phyloP scores from a whole-genome alignment of 2,113 vertebrate genomes.

The Chloropsis hardwickii region DNA sequence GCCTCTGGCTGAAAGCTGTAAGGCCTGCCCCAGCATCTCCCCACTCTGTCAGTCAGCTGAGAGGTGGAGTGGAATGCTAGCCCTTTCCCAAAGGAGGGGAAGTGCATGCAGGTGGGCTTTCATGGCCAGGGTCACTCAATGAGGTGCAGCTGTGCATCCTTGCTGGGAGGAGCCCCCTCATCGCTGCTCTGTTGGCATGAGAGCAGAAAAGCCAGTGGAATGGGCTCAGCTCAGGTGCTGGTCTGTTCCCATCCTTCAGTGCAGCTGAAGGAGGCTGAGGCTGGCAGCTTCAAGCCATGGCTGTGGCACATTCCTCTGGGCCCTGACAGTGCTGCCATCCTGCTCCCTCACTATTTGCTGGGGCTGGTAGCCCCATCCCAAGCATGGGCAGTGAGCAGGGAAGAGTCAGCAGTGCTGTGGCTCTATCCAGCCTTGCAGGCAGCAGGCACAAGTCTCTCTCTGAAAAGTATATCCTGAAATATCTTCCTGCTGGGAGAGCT shows the following conservation, averaged over 20 bases:
- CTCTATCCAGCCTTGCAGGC: background rate
- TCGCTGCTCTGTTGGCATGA: fast-evolving
- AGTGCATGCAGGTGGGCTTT: background rate
- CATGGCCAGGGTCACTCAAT: background rate
- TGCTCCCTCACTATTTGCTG: background rate
- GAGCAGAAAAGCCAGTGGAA: background rate
- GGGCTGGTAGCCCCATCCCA: background rate
- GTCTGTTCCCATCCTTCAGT: background rate
- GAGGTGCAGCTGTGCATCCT: background rate
- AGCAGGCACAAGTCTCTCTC: background rate
- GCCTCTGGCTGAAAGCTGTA: background rate
- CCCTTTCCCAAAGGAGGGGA: background rate
- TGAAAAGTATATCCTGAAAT: background rate
- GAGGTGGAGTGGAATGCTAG: background rate
- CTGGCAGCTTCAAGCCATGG: background rate
- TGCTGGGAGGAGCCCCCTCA: background rate
- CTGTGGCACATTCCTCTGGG: fast-evolving
- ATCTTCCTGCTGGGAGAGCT: background rate
- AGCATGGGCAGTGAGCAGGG: background rate
- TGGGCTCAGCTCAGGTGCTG: background rate
- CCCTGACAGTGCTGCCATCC: background rate
- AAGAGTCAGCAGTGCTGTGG: background rate
- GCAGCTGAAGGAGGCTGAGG: background rate
- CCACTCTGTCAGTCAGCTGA: background rate
- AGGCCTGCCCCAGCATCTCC: background rate